Evolutionary conservation across 1,140 invertebrate species (phyloP), one percentile per base, ranked within the genome.

Genomic region (Eubasilissa regina): DNA sequence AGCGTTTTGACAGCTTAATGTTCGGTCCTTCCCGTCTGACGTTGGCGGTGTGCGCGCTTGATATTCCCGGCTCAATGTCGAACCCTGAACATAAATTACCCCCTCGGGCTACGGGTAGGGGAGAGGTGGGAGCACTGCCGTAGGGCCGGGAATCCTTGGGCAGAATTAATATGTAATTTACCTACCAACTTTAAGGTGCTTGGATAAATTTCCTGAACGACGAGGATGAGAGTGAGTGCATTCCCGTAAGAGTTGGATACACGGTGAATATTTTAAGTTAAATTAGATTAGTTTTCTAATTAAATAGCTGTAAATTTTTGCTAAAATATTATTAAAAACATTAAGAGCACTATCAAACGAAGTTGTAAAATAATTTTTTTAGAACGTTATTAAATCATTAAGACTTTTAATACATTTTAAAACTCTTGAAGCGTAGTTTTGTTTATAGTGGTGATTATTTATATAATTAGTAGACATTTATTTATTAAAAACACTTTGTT

Each of bases 41-140:
- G 56, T 60, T 11, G 21, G 56, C 56, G 15, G 56, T 10, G 56
- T 60, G n/a, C 35, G 72, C 72, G 45, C 75, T 80, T 80, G 73
- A 78, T 58, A 68, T 78, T 79, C 74, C 77, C 56, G 51, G 62
- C 73, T 81, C 77, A 79, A 77, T 72, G 80, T 81, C 77, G 77
- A 81, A 55, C 25, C 80, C 47, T 58, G 60, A 81, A 77, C 80
- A 76, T 78, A 81, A 81, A 81, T 81, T 79, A 79, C 48, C 19
- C 47, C 47, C 13, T 11, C 21, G 53, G 35, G 43, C 0, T 10
- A n/a, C 58, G 75, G 75, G 12, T 17, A 19, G 25, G 12, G 45
- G 12, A 56, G 56, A n/a, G 60, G 44, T 44, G 19, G 35, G 17
- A 15, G 17, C 12, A 45, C 53, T 25, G 68, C 19, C 19, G 53